These are phyloP conservation scores for Siderastrea radians DNA, from an alignment of 92 coral and sea anemone genomes.

Conservation along the genomic window DNA sequence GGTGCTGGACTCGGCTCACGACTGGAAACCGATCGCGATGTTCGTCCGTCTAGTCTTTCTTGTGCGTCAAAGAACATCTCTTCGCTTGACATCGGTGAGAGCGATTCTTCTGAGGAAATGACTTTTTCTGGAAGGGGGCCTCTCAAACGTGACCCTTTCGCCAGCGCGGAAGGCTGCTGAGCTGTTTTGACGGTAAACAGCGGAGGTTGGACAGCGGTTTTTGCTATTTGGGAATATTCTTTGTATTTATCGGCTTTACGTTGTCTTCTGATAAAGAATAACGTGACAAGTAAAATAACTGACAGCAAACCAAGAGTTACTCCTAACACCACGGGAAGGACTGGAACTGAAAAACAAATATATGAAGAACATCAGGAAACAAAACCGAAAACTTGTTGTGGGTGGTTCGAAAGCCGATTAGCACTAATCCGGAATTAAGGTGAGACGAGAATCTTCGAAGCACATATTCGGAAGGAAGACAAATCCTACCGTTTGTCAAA, in stretches of 20 bases:
- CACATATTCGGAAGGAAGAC: neutral
- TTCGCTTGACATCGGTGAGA: conserved; percentile 87
- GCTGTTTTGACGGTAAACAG: conserved; percentile 60
- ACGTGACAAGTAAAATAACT: conserved; percentile 53
- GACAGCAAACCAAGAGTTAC: conserved; percentile 57
- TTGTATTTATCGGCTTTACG: conserved; percentile 77
- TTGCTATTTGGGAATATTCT: conserved; percentile 74
- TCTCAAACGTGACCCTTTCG: conserved; percentile 14
- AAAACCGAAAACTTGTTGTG: neutral
- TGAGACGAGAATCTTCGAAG: neutral
- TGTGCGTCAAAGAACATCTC: conserved; percentile 79
- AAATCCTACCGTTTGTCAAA: neutral
- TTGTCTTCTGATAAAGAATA: conserved; percentile 63
- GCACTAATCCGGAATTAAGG: neutral
- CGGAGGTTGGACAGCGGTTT: conserved; percentile 73
- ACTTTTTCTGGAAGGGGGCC: conserved; percentile 44
- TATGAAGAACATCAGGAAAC: neutral
- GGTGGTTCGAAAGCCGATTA: too few relatives aligned
- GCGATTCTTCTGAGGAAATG: conserved; percentile 81
- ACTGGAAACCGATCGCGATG: conserved; percentile 72
- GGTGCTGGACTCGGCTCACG: conserved; percentile 69
- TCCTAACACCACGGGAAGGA: conserved; percentile 77
- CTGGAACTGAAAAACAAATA: conserved; percentile 75
- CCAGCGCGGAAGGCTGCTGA: conserved; percentile 43
- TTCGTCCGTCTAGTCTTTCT: conserved; percentile 53